These are phyloP conservation scores for Linyphia triangularis DNA, from an alignment of 2,888 invertebrate genomes.

Conservation along the genomic window DNA sequence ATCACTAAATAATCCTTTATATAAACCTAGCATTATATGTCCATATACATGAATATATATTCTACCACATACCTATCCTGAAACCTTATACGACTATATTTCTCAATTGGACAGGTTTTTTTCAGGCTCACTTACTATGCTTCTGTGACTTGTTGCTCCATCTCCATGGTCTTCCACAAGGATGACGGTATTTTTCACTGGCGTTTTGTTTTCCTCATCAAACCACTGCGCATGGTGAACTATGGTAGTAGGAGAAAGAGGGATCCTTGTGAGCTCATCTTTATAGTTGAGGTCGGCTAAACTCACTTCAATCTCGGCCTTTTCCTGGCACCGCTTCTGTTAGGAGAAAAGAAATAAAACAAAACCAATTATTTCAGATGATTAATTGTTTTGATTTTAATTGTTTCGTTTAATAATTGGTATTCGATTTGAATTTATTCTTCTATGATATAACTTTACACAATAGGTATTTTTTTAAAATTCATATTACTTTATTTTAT, in stretches of 20 bases:
- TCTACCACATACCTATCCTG: neutral
- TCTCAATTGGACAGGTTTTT: no score
- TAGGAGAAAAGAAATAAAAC: neutral
- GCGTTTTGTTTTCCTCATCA: slow-evolving; percentile 21
- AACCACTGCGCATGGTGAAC: slow-evolving; percentile 45
- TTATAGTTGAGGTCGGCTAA: slow-evolving; percentile 59
- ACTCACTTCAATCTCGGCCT: slow-evolving; percentile 56
- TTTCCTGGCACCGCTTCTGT: slow-evolving; percentile 65
- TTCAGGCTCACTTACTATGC: slow-evolving; percentile 16
- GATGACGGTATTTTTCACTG: slow-evolving; percentile 29
- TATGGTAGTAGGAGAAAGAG: slow-evolving; percentile 61
- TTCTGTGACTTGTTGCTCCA: slow-evolving; percentile 39
- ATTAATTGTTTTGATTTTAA: neutral
- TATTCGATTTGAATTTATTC: no score
- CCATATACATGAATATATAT: neutral
- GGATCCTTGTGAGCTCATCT: slow-evolving; percentile 61
- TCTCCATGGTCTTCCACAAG: slow-evolving; percentile 35
- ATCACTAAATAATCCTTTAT: neutral
- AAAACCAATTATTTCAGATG: neutral
- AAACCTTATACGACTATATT: neutral
- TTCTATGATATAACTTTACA: no score
- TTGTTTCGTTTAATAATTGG: no score
- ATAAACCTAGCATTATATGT: neutral
- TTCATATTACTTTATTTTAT: no score
- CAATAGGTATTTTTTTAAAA: no score